Base-by-base conservation (phyloP, 2,888 invertebrate species). In the Apamea anceps region DNA sequence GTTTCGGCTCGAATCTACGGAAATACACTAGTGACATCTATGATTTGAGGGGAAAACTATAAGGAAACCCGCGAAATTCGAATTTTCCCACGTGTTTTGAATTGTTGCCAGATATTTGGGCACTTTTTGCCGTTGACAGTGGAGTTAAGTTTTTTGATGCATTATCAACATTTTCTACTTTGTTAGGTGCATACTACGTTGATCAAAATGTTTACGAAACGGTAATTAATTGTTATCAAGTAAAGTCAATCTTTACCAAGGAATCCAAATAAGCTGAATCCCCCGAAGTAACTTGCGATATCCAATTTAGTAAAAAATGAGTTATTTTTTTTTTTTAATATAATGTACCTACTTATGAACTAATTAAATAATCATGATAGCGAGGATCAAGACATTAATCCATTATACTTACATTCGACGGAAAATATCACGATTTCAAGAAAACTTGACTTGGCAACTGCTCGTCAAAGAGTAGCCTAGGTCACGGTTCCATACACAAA, bases 11-110 rank as follows among this genome's bases (percentile, higher is more conserved):
- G 13, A 45, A 21, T 42, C 21, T 37, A 15, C 8, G 21, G 28
- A 28, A 66, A 42, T n/a, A 51, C 37, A 72, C 37, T 42, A 57
- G 75, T 42, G 54, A 75, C 75, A 72, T 72, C 74, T 51, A 62
- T 15, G 21, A 8, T 72, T 62, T 4, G 12, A 42, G 21, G 18
- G 3, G 12, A n/a, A 51, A 74, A n/a, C 37, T 42, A 15, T 13
- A 28, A 15, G 21, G 13, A n/a, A n/a, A 13, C 37, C 48, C 8
- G 48, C n/a, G 21, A n/a, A 37, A 37, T 71, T 37, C 8, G 7
- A 37, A n/a, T 37, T 51, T 51, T 51, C 6, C 37, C 37, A 21
- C 42, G 28, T 32, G 28, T 42, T 66, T 42, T 21, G 5, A 13
- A 75, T 15, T 72, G 75, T 42, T 75, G 51, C 51, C 37, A n/a